Evolutionary conservation across 1,140 invertebrate species (phyloP).

Genomic region (Drosophila nannoptera): DNA sequence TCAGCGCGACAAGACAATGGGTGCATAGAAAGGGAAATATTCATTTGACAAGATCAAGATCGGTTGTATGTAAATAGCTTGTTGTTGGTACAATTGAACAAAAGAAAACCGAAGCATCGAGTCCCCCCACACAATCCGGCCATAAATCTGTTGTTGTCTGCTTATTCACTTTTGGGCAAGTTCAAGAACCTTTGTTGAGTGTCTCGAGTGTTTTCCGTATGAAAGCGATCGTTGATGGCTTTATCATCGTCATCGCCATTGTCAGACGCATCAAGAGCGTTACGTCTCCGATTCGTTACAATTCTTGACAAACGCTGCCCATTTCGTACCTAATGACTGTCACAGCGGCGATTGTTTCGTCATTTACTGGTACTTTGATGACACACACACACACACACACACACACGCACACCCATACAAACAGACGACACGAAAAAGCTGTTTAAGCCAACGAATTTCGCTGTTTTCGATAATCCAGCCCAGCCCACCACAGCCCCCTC

Average conservation of each 20-base stretch:
- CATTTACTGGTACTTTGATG: slow-evolving; percentile 28
- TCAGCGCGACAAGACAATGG: slow-evolving; percentile 24
- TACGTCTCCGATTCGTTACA: slow-evolving; percentile 45
- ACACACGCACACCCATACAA: too few species aligned
- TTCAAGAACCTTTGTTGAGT: slow-evolving; percentile 70
- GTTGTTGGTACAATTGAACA: slow-evolving; percentile 9
- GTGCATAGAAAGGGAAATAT: slow-evolving; percentile 63
- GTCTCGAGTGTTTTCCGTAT: slow-evolving; percentile 28
- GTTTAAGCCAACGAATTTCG: slow-evolving; percentile 68
- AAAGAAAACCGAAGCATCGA: slow-evolving; percentile 24
- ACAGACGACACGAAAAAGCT: slow-evolving; percentile 47
- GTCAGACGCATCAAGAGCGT: slow-evolving; percentile 2
- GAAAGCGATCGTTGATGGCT: slow-evolving; percentile 54
- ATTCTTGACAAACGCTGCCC: slow-evolving; percentile 49
- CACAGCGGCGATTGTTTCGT: slow-evolving; percentile 30
- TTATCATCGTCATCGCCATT: slow-evolving; percentile 29
- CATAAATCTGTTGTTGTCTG: slow-evolving; percentile 39
- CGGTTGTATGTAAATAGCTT: slow-evolving; percentile 26
- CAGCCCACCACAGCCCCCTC: not conserved
- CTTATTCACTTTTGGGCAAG: slow-evolving; percentile 35
- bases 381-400: not conserved
- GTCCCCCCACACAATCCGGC: slow-evolving; percentile 58
- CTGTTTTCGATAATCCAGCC: slow-evolving; percentile 48
- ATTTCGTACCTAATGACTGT: slow-evolving; percentile 7
- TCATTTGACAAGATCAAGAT: slow-evolving; percentile 35